Base-by-base conservation (phyloP, 2,888 invertebrate species). In the Masnerella sp. region DNA sequence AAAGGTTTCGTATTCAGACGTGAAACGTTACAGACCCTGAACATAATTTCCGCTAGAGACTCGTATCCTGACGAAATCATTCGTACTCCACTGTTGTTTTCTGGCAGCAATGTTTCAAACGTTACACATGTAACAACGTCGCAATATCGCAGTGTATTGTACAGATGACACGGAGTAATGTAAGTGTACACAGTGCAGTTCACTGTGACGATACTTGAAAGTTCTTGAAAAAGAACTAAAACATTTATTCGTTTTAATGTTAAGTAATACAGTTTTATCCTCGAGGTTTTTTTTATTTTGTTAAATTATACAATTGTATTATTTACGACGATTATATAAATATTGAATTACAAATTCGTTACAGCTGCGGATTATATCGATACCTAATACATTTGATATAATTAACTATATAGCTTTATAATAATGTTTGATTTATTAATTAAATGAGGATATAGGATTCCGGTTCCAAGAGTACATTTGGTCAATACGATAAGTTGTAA, bases 1-100 rank as follows among this genome's bases (percentile, higher is more conserved):
- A 34, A 34, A 49, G 49, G 25, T 32, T 49, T 49, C 15, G n/a
- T 14, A 34, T 34, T 34, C 34, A n/a, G 38, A 15, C 38, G 9
- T 17, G 15, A 15, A 15, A 17, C 17, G 15, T 32, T 30, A 9
- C 49, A 49, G 17, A 18, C 22, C 5, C 1, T 14, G 17, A 45
- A 36, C 22, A 52, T 52, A 11, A 36, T 52, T 52, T 36, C 38
- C 38, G 14, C 17, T 38, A n/a, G 14, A 14, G 17, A 15, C 38
- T 15, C 38, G 8, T n/a, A n/a, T 5, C n/a, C n/a, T 2, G 5
- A 32, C n/a, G 32, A n/a, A n/a, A n/a, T 32, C n/a, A 32, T 32
- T n/a, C n/a, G 32, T 32, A 8, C n/a, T 8, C 32, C n/a, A n/a
- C n/a, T 32, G 32, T n/a, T 38, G 38, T 38, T 38, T 38, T 38